Base-by-base conservation (phyloP, 2,888 invertebrate genomes). In the Eupithecia centaureata region DNA sequence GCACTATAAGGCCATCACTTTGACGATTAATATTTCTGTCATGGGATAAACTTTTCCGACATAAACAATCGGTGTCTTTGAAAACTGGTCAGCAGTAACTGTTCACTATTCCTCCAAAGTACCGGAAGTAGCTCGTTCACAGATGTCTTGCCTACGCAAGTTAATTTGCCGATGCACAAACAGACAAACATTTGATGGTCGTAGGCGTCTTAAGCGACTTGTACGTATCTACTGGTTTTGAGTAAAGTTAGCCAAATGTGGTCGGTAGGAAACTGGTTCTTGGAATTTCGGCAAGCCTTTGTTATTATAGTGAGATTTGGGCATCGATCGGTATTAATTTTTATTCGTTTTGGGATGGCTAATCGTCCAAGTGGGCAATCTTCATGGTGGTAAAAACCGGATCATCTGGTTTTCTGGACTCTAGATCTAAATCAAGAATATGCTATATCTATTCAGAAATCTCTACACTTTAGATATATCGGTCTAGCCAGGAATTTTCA, bases 71-170 rank as follows among this genome's bases (percentile, higher is more conserved):
- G 57, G 57, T 18, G 10, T 32, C 32, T 57, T 57, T 57, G 32
- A 57, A 57, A 57, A 22, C 22, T 57, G 32, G 32, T 57, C 32
- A 18, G 27, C 12, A 27, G 15, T 51, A 52, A 52, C 25, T 52
- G 51, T 52, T 25, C 18, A 52, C 15, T 52, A 52, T 52, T 15
- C 5, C 13, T 51, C 25, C 15, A 27, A 5, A 52, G 5, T 12
- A 57, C 81, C 84, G 85, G 85, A 85, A 81, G 80, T 73, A 71
- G 73, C 82, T 79, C 75, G 77, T 85, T 83, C 80, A 81, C 81
- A 73, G 74, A 79, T 79, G 76, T 75, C 69, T 70, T 67, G 73
- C 82, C 82, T 74, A 81, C 81, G 78, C 79, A 68, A 73, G 73
- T 77, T 74, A 72, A 82, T 83, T 81, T 77, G 77, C 77, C 78